phyloP scores from a whole-genome alignment of 2,113 vertebrate species.

The Hemibagrus wyckioides region DNA sequence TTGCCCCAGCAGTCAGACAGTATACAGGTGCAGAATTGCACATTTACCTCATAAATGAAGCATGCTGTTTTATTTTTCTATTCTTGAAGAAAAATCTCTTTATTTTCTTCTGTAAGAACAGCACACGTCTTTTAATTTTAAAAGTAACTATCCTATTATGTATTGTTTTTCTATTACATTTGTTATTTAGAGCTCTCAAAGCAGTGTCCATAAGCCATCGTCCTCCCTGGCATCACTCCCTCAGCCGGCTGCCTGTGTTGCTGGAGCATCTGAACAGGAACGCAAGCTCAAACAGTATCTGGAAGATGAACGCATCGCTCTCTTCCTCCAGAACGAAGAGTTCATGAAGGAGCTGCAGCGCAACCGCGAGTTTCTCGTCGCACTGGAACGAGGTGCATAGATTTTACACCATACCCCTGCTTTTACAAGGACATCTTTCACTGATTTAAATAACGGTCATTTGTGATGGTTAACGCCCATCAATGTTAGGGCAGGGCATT shows the following conservation, averaged over 20 bases:
- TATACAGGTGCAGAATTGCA: slow-evolving; percentile 70
- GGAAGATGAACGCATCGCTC: slow-evolving; percentile 91
- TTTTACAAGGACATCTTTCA: not conserved
- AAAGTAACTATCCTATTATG: not conserved
- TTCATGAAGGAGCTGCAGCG: slow-evolving; percentile 97
- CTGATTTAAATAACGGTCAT: not conserved
- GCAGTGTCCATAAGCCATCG: slow-evolving; percentile 62
- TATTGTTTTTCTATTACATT: not conserved
- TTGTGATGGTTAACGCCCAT: not conserved
- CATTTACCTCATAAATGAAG: not conserved
- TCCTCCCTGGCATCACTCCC: slow-evolving; percentile 61
- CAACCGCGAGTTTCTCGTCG: slow-evolving; percentile 92
- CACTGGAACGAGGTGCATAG: slow-evolving; percentile 89
- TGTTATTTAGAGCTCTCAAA: slow-evolving; percentile 68
- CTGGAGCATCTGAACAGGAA: slow-evolving; percentile 78
- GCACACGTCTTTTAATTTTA: not conserved
- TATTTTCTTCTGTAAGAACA: not conserved
- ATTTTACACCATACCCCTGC: not conserved
- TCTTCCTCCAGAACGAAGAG: slow-evolving; percentile 96
- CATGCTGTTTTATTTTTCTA: not conserved
- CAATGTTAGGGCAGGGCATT: not conserved
- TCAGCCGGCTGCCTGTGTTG: slow-evolving; percentile 45
- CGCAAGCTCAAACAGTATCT: slow-evolving; percentile 92
- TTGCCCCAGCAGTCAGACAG: slow-evolving; percentile 85
- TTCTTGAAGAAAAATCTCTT: not conserved